phyloP scores from a whole-genome alignment of 2,888 invertebrate genomes.

The Merodon equestris region DNA sequence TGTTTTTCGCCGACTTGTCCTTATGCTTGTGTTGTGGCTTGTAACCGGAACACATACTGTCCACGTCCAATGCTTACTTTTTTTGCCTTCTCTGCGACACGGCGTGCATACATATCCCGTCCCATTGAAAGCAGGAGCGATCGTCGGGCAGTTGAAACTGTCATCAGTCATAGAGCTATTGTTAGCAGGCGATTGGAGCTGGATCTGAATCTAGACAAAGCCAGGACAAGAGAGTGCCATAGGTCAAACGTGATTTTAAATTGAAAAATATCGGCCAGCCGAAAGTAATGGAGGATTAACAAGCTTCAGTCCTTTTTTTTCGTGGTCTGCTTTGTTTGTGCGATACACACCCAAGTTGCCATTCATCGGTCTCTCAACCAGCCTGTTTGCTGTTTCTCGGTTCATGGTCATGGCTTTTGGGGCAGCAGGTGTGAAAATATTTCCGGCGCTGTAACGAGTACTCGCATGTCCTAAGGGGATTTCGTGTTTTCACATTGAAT shows the following conservation, averaged over 20 bases:
- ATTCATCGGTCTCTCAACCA: too few relatives aligned
- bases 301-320: conserved; percentile 5
- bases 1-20: conserved; percentile 56
- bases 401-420: conserved; percentile 65
- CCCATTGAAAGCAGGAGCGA: not conserved
- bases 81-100: conserved; percentile 43
- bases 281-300: conserved; percentile 63
- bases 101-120: conserved; percentile 3
- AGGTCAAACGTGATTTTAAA: conserved; percentile 68
- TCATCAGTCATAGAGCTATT: conserved; percentile 30
- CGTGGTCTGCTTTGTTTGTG: conserved; percentile 5
- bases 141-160: too few relatives aligned
- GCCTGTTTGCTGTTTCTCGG: conserved; percentile 14
- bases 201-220: conserved; percentile 50
- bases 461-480: conserved; percentile 30
- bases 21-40: conserved; percentile 61
- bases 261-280: conserved; percentile 69
- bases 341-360: too few relatives aligned
- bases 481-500: conserved; percentile 50
- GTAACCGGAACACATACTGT: conserved; percentile 61
- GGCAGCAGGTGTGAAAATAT: conserved; percentile 65
- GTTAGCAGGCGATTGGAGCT: conserved; percentile 21
- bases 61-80: conserved; percentile 37
- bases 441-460: conserved; percentile 19
- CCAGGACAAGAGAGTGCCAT: conserved; percentile 59